Evolutionary conservation across 1,140 invertebrate genomes (phyloP).

Genomic region (Armadillidium nasatum): DNA sequence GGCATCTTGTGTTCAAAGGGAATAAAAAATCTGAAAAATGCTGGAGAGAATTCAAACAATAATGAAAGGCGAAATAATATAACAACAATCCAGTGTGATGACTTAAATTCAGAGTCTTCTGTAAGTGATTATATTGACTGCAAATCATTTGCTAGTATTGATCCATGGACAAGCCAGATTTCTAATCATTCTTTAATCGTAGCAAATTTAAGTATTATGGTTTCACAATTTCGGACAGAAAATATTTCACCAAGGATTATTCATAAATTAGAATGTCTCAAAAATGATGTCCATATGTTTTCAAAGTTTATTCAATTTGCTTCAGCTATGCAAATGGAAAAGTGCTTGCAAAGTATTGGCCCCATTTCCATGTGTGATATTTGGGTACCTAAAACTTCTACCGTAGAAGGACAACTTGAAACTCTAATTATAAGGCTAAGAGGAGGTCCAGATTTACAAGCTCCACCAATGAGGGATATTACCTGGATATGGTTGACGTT

Average conservation of each 20-base stretch:
- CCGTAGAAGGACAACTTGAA: slow-evolving; percentile 28
- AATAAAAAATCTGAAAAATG: not conserved
- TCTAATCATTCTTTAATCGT: not conserved
- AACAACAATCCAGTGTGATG: not conserved
- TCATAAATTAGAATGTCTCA: not conserved
- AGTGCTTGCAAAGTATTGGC: slow-evolving; percentile 35
- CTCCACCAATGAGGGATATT: slow-evolving; percentile 36
- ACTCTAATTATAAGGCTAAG: slow-evolving; percentile 33
- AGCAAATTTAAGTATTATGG: not conserved
- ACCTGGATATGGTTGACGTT: slow-evolving; percentile 43
- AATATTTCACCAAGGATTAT: not conserved
- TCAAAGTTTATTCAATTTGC: slow-evolving; percentile 41
- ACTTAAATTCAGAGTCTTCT: not conserved
- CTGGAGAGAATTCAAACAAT: not conserved
- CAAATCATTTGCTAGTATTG: not conserved
- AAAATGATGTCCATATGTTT: slow-evolving; percentile 35
- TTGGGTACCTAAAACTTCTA: slow-evolving; percentile 27
- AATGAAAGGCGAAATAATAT: not conserved
- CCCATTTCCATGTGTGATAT: slow-evolving; percentile 32
- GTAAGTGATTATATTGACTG: not conserved
- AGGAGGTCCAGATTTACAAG: slow-evolving; percentile 30
- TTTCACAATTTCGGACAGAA: not conserved
- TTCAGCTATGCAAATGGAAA: slow-evolving; percentile 37
- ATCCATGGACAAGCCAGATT: not conserved
- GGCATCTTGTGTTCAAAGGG: not conserved